Base-by-base conservation (phyloP, 2,113 vertebrate genomes). In the Caranx melampygus region DNA sequence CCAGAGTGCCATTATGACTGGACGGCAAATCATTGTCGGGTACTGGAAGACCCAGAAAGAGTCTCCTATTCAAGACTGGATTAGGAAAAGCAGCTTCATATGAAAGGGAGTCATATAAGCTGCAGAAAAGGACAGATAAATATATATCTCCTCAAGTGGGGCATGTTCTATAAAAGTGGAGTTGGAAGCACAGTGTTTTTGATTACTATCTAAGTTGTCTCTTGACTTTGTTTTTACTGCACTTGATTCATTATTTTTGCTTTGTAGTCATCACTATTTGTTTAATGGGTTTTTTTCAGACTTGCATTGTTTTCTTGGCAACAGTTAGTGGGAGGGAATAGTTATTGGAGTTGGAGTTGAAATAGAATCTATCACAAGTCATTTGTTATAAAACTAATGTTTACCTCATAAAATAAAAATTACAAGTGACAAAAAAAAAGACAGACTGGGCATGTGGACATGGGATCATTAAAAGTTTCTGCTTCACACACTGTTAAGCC, bases 381-480 rank as follows among this genome's bases (percentile, higher is more conserved):
- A 42, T 42, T 10, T 42, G 40, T 42, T 42, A 10, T 9, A 42
- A 9, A 10, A 42, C 40, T 42, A 10, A 42, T 42, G 40, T 42
- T 42, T 42, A 42, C 33, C 34, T 49, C 6, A 33, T 2, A 34
- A 79, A 60, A 71, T 20, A 74, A 45, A 37, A 37, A 37, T 37
- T 37, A 7, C 37, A 37, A 42, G 40, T 42, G 2, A 42, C 11
- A 42, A 42, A 42, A 42, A 8, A 8, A 42, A 9, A 9, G 11
- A 42, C 40, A 82, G 42, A 61, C 18, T 44, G 2, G 20, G 33
- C 6, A 2, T 49, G 59, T 47, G 34, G 40, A 84, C 54, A 64
- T 58, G 26, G 62, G 71, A 67, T 84, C 78, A 75, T 89, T 91
- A 82, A 79, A 89, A 68, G 34, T 81, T 87, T 85, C 83, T 74